phyloP scores from a whole-genome alignment of 1,140 invertebrate genomes.

The Diploscapter pachys region DNA sequence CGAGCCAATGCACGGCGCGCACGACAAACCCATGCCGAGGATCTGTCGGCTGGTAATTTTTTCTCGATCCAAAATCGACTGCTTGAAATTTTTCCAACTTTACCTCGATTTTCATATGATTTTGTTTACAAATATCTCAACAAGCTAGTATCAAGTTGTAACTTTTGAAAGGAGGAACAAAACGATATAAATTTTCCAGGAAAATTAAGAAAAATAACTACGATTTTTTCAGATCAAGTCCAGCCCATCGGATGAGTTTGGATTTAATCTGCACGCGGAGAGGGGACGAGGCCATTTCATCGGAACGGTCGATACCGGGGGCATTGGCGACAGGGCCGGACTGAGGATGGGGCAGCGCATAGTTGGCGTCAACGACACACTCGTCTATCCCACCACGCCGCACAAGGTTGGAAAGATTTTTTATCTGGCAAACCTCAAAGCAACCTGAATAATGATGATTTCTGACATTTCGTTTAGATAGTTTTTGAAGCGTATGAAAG shows the following conservation, averaged over 20 bases:
- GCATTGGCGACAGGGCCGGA: conserved; percentile 60
- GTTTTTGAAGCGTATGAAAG: no score
- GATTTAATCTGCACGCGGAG: conserved; percentile 97
- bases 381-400: conserved; percentile 52
- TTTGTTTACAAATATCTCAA: no score
- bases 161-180: no score
- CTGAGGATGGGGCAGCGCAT: conserved; percentile 64
- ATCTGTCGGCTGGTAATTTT: conserved; percentile 37
- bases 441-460: no score
- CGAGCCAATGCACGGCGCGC: neutral
- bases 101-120: no score
- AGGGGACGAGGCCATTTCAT: conserved; percentile 84
- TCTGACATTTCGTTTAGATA: no score
- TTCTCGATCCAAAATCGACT: no score
- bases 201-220: no score
- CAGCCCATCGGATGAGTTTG: conserved; percentile 77
- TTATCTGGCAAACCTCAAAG: no score
- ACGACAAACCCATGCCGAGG: conserved; percentile 23
- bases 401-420: conserved; percentile 41
- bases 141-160: no score
- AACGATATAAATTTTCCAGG: no score
- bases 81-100: no score
- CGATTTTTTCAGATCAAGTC: conserved; percentile 38
- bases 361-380: conserved; percentile 64
- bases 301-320: conserved; percentile 55